Percentiles rank a stretch among this genome's conserved stretches.
phyloP scores from a whole-genome alignment of 1,140 invertebrate genomes.

The Pseudobourletiella spinata region DNA sequence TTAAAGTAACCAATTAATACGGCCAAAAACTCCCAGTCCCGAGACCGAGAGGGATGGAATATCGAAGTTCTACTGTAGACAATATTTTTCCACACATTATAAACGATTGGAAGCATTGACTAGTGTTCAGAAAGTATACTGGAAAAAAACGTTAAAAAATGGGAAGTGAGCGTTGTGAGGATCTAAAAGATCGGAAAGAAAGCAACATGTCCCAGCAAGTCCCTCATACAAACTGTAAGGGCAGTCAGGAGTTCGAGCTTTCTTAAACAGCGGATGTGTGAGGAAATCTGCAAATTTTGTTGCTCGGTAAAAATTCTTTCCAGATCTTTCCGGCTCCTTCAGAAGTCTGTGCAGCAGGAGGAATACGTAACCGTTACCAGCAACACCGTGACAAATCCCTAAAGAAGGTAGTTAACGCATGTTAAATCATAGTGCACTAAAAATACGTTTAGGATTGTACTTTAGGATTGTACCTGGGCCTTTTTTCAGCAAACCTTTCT shows the following conservation, averaged over 20 bases:
- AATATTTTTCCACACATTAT: no score
- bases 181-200: conserved; percentile 61
- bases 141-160: conserved; percentile 69
- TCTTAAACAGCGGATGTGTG: conserved; percentile 54
- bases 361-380: conserved; percentile 77
- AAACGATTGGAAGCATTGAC: no score
- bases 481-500: conserved; percentile 67
- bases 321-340: conserved; percentile 53
- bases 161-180: conserved; percentile 71
- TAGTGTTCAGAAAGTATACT: no score
- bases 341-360: conserved; percentile 65
- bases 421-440: no score
- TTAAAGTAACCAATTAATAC: no score
- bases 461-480: conserved; percentile 49
- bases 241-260: conserved; percentile 65
- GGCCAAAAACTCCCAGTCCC: no score
- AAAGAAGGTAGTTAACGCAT: no score
- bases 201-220: conserved; percentile 73
- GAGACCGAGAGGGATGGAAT: no score
- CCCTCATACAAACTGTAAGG: conserved; percentile 80
- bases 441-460: conserved; percentile 15
- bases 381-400: conserved; percentile 64
- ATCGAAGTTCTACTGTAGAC: no score
- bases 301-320: conserved; percentile 58
- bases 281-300: conserved; percentile 68